Percentiles rank a stretch among this genome's conserved stretches.
Conservation (phyloP, 2,888 invertebrate species). For the Hirtodrosophila cameraria region DNA sequence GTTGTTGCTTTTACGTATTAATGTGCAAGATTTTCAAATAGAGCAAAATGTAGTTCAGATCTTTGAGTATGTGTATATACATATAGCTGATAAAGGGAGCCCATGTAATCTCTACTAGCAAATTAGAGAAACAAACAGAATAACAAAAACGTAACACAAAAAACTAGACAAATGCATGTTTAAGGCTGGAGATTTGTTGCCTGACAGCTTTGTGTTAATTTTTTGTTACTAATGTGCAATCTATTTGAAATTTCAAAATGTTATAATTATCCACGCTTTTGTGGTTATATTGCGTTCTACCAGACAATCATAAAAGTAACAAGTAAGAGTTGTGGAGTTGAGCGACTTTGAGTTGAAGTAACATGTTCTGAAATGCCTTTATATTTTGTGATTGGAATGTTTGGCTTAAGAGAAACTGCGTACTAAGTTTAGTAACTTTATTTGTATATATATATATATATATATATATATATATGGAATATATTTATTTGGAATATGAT, state of each 20-base stretch:
- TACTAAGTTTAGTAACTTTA: too few species aligned
- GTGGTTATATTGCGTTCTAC: not conserved
- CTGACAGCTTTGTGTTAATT: conserved; percentile 40
- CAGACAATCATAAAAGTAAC: not conserved
- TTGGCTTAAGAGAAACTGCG: too few species aligned
- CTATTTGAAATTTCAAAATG: not conserved
- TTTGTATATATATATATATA: too few species aligned
- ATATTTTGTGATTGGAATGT: too few species aligned
- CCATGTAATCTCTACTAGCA: conserved; percentile 45
- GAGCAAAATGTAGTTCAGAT: conserved; percentile 72
- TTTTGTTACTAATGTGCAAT: not conserved
- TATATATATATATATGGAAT: too few species aligned
- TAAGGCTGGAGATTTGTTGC: conserved; percentile 3
- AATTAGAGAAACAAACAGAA: conserved; percentile 64
- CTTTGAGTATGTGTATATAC: conserved; percentile 21
- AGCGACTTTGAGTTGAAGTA: too few species aligned
- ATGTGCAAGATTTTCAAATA: conserved; percentile 79
- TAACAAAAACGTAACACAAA: conserved; percentile 10
- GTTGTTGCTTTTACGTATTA: conserved; percentile 66
- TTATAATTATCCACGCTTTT: not conserved
- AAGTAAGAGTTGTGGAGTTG: too few species aligned
- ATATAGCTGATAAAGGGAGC: conserved; percentile 56
- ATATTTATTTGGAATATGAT: too few species aligned
- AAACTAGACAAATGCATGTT: conserved; percentile 9
- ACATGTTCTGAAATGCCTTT: too few species aligned